A percentile compares a stretch with the other conserved stretches of the same genome.
Evolutionary conservation across 92 coral and sea anemone species (phyloP).

Genomic region (Actinernus sp.): DNA sequence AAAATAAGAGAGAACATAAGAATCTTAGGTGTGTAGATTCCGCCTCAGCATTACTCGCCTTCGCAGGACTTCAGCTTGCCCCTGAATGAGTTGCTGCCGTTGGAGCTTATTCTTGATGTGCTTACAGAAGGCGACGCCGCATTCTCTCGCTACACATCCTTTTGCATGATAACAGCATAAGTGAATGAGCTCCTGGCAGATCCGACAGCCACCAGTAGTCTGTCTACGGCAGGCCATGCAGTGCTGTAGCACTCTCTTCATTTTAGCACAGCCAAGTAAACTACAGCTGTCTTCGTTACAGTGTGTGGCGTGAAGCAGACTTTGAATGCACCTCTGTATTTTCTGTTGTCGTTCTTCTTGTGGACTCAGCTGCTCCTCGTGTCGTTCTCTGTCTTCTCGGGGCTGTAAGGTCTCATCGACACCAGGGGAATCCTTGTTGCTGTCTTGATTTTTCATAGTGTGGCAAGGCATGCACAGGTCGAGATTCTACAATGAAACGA

Average conservation of each 20-base stretch:
- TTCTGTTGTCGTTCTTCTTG: conserved; percentile 93
- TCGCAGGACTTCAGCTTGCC: conserved; percentile 90
- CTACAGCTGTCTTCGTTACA: conserved; percentile 78
- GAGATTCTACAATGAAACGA: conserved; percentile 63
- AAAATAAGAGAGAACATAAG: too few species aligned
- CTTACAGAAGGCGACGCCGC: conserved; percentile 96
- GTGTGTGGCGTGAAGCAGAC: conserved; percentile 96
- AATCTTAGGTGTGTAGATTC: conserved; percentile 67
- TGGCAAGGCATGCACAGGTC: conserved; percentile 97
- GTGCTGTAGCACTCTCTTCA: conserved; percentile 98
- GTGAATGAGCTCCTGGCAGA: conserved; percentile 97
- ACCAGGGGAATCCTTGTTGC: conserved; percentile 97
- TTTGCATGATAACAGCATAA: conserved; percentile 98
- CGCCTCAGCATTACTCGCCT: conserved; percentile 93
- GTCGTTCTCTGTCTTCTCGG: conserved; percentile 76
- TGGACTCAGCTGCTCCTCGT: conserved; percentile 79
- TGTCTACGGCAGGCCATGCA: conserved; percentile 91
- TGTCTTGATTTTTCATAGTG: conserved; percentile 95
- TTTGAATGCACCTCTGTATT: conserved; percentile 97
- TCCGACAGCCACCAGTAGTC: conserved; percentile 95
- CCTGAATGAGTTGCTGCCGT: conserved; percentile 94
- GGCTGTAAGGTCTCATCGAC: conserved; percentile 93
- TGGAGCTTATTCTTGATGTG: conserved; percentile 94
- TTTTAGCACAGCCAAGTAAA: conserved; percentile 90
- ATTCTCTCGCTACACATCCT: conserved; percentile 90